A percentile compares a stretch with the other conserved stretches of the same genome.
Conservation (phyloP, 2,888 invertebrate genomes). For the Ctena decussata region DNA sequence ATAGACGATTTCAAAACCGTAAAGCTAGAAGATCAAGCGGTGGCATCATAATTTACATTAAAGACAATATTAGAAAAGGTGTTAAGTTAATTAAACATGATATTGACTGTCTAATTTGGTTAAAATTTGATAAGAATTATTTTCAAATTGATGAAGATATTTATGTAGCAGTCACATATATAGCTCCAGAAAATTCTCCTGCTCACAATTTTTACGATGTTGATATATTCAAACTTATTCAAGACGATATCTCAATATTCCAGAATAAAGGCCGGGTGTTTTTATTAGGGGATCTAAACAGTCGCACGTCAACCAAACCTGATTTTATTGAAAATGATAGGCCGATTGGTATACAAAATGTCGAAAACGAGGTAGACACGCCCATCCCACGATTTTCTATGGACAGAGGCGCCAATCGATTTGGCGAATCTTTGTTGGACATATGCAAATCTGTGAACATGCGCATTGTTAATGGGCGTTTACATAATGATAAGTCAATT, state of each 20-base stretch:
- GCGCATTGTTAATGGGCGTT: constrained; percentile 12
- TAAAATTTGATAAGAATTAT: background rate
- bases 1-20: background rate
- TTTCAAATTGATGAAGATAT: background rate
- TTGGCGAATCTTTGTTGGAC: constrained; percentile 19
- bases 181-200: background rate
- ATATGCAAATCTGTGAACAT: constrained; percentile 18
- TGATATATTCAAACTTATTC: constrained; percentile 9
- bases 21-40: background rate
- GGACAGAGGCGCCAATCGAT: constrained; percentile 12
- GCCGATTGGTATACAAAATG: background rate
- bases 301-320: background rate
- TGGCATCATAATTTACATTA: background rate
- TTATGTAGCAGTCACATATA: background rate
- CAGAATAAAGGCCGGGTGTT: background rate
- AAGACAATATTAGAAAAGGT: background rate
- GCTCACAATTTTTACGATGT: background rate
- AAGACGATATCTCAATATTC: constrained; percentile 2
- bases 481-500: background rate
- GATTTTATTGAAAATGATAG: background rate
- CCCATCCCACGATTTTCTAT: background rate
- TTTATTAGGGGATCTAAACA: constrained; percentile 20
- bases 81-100: background rate
- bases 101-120: background rate
- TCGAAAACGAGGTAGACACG: background rate